phyloP scores from a whole-genome alignment of 2,113 vertebrate species.

The Cricetomys ansorgei region DNA sequence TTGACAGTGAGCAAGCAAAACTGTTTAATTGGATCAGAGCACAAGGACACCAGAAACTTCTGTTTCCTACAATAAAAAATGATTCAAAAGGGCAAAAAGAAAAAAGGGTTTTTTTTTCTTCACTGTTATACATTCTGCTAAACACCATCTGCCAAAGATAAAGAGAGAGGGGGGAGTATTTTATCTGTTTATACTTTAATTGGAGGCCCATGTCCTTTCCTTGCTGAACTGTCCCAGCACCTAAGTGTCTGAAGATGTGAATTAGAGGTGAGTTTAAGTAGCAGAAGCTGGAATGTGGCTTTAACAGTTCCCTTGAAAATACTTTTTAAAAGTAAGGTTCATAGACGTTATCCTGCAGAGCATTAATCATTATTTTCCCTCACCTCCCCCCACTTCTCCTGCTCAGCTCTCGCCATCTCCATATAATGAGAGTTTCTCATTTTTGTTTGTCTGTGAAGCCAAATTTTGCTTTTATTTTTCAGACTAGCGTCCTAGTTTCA shows the following conservation, averaged over 20 bases:
- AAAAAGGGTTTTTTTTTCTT: not conserved
- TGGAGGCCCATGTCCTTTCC: not conserved
- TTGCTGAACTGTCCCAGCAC: not conserved
- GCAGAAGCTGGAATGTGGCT: slow-evolving; percentile 30
- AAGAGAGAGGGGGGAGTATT: not conserved
- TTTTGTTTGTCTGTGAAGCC: not conserved
- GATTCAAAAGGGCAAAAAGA: slow-evolving; percentile 44
- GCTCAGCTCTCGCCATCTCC: not conserved
- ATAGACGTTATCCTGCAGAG: not conserved
- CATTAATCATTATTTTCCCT: not conserved
- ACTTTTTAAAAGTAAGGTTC: slow-evolving; percentile 1
- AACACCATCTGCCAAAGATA: not conserved
- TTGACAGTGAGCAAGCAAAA: slow-evolving; percentile 66
- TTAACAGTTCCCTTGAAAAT: slow-evolving; percentile 25
- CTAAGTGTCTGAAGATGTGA: slow-evolving; percentile 4
- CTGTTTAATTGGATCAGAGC: slow-evolving; percentile 63
- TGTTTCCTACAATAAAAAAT: slow-evolving; percentile 43
- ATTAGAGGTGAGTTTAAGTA: not conserved
- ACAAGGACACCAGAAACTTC: slow-evolving; percentile 24
- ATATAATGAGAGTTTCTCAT: slow-evolving; percentile 25
- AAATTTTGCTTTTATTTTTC: slow-evolving; percentile 54
- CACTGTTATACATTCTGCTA: not conserved
- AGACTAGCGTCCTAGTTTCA: not conserved
- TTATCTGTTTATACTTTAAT: slow-evolving; percentile 17
- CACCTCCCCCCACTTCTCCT: not conserved